phyloP scores from a whole-genome alignment of 2,113 vertebrate species.

The Forbesichthys papilliferus region DNA sequence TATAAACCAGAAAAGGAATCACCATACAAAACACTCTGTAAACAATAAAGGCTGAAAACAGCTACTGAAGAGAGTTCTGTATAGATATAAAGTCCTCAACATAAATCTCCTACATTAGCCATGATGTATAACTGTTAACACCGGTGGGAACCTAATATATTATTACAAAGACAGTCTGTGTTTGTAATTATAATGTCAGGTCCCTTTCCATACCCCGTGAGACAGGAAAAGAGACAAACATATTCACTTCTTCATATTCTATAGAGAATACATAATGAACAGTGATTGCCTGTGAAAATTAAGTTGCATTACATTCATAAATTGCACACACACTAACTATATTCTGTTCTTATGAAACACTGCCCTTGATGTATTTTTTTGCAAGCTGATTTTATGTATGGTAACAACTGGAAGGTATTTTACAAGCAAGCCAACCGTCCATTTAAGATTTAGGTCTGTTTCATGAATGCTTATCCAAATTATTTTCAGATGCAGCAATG shows the following conservation, averaged over 20 bases:
- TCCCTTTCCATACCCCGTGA: conserved; percentile 53
- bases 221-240: conserved; percentile 22
- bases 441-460: neutral
- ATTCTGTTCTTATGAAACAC: conserved; percentile 37
- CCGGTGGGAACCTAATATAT: conserved; percentile 32
- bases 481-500: neutral
- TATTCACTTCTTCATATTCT: conserved; percentile 10
- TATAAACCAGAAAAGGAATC: conserved; percentile 71
- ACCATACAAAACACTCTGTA: conserved; percentile 62
- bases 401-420: neutral
- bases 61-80: neutral
- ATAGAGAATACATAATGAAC: conserved; percentile 37
- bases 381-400: neutral
- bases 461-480: neutral
- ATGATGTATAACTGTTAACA: conserved; percentile 11
- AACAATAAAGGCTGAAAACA: conserved; percentile 56
- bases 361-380: conserved; percentile 19
- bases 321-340: conserved; percentile 32
- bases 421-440: neutral
- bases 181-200: conserved; percentile 43
- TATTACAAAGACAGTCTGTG: conserved; percentile 34
- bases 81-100: conserved; percentile 5
- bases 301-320: conserved; percentile 11
- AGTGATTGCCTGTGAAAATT: conserved; percentile 12
- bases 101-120: conserved; percentile 8